Evolutionary conservation across 2,113 vertebrate species (phyloP).

Genomic region (Trochalopteron elliotii): DNA sequence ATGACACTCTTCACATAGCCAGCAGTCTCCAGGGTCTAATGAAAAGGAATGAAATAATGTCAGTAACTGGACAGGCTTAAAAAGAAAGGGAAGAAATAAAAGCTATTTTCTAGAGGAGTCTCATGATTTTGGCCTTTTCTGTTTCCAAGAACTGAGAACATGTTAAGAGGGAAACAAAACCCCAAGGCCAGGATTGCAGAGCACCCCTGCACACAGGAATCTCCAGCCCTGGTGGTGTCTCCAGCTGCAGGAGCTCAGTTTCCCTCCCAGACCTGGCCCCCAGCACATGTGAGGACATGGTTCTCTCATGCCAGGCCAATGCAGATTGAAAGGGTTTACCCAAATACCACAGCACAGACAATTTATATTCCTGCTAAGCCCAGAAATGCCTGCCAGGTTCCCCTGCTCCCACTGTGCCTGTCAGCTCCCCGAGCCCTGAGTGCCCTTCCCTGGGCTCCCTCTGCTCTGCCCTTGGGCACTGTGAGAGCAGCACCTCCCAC

Average conservation of each 20-base stretch:
- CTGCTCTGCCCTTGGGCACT: neutral
- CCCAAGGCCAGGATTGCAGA: neutral
- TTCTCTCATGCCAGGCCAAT: neutral
- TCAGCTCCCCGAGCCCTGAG: fast-evolving
- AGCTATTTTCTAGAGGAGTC: neutral
- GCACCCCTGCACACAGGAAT: neutral
- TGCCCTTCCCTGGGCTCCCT: neutral
- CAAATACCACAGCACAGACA: neutral
- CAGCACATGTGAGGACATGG: neutral
- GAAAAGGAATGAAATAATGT: neutral
- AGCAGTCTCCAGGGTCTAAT: slow-evolving; percentile 90
- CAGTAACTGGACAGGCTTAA: neutral
- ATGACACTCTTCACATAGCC: slow-evolving; percentile 93
- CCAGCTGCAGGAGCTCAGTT: neutral
- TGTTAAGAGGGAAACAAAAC: neutral
- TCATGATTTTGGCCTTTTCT: neutral
- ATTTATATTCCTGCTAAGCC: fast-evolving
- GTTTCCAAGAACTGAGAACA: neutral
- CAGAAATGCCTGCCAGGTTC: neutral
- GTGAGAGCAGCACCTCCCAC: neutral
- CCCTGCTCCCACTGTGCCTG: neutral
- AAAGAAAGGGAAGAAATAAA: neutral
- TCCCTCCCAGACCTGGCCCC: neutral
- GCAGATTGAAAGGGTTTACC: neutral
- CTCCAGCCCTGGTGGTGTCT: neutral